Base-by-base conservation (phyloP, 2,113 vertebrate species). In the Brachyistius frenatus region DNA sequence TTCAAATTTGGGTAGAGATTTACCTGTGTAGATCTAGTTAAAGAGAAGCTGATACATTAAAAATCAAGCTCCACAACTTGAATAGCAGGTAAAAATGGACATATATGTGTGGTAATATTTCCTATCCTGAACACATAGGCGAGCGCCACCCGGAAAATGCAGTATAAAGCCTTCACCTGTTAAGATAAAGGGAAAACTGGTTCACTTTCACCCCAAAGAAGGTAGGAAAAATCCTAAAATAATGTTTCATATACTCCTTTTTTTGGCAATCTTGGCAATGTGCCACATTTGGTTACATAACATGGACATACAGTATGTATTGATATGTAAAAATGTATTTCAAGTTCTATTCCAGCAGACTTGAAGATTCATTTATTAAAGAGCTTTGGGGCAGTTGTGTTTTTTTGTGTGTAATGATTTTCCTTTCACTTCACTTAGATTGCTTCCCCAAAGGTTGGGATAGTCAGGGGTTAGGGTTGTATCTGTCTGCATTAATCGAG, bases 141-240 rank as follows among this genome's bases (percentile, higher is more conserved):
- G 95, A 84, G 95, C 95, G 0, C 62, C 94, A 49, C 95, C 95
- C 55, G 94, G 95, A 52, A 94, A 92, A 67, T 96, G 95, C 79
- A 87, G 31, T 36, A 46, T 92, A 49, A 96, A 93, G 52, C 93
- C 94, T 1, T 66, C 55, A 6, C 90, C 91, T 15, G 85, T 96
- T 9, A 92, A 92, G 6, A 84, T 95, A 55, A 94, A 95, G 30
- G 95, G 95, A 54, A 96, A 95, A 86, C 84, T 96, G 66, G 79
- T 95, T 76, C 90, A 92, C 74, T 96, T 96, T 70, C 46, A 89
- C 14, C 95, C 95, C n/a, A 94, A 78, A 84, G 90, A 94, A 83
- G 94, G 95, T 95, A 84, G 89, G 84, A 11, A 2, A 53, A 61
- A 62, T 31, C 0, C 56, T 44, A 23, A 33, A 37, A 37, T 23